These are phyloP conservation scores for Sebastes umbrosus DNA, from an alignment of 2,797 vertebrate species.

Conservation along the genomic window DNA sequence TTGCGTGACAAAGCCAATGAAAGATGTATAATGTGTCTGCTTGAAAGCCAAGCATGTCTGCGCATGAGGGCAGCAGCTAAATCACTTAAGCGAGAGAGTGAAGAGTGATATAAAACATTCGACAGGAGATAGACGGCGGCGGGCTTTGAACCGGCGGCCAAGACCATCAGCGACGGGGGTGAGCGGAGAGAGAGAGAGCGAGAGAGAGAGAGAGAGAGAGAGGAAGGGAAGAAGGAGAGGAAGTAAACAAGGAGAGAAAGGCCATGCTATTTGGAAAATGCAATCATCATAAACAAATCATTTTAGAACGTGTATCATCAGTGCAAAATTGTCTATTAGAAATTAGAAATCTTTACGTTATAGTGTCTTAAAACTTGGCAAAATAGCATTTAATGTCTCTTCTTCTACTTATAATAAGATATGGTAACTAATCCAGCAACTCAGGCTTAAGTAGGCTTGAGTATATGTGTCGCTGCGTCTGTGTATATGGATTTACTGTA, in stretches of 20 bases:
- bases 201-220: background rate
- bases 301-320: background rate
- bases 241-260: background rate
- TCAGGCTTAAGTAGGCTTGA: background rate
- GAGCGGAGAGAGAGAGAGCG: background rate
- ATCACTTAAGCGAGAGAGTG: constrained; percentile 68
- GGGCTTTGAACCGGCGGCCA: constrained; percentile 68
- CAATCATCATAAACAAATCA: background rate
- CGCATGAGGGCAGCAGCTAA: constrained; percentile 65
- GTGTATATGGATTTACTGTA: constrained; percentile 23
- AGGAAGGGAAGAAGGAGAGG: background rate
- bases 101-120: constrained; percentile 76
- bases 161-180: constrained; percentile 48
- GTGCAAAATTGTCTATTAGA: background rate
- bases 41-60: constrained; percentile 40
- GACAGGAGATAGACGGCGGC: constrained; percentile 47
- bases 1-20: constrained; percentile 44
- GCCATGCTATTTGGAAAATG: background rate
- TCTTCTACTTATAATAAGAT: background rate
- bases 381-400: background rate
- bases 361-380: background rate
- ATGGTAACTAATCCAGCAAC: background rate
- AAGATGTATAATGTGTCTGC: constrained; percentile 43
- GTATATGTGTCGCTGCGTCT: background rate
- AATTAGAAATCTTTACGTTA: background rate